A percentile compares a stretch with the other conserved stretches of the same genome.
These are phyloP conservation scores for Xylocampa areola DNA, from an alignment of 2,888 invertebrate species.

Conservation along the genomic window DNA sequence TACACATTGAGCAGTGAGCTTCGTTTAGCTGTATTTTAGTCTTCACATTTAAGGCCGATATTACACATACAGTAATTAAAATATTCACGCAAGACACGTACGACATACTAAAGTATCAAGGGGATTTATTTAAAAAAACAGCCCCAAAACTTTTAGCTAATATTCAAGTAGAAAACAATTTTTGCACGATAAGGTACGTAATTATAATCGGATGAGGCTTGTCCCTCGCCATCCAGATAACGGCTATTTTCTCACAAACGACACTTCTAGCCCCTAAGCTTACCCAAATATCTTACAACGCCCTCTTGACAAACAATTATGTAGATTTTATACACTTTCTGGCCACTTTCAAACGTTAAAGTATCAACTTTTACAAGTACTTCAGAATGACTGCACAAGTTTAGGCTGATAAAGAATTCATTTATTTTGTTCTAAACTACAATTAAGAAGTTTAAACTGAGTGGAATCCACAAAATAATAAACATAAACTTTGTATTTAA, in stretches of 20 bases:
- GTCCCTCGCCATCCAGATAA: slow-evolving; percentile 48
- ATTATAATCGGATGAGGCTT: slow-evolving; percentile 52
- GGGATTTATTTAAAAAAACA: not conserved
- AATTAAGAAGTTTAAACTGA: slow-evolving; percentile 11
- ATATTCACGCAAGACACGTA: not conserved
- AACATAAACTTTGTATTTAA: not conserved
- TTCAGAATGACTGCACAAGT: slow-evolving; percentile 32
- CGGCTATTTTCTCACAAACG: slow-evolving; percentile 40
- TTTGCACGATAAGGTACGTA: slow-evolving; percentile 39
- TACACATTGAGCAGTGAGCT: too few relatives aligned
- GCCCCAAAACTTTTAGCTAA: slow-evolving; percentile 12
- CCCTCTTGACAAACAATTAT: slow-evolving; percentile 61
- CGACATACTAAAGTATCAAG: slow-evolving; percentile 3
- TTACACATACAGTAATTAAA: too few relatives aligned
- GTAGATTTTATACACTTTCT: slow-evolving; percentile 59
- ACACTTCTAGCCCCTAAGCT: slow-evolving; percentile 43
- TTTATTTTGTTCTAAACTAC: slow-evolving; percentile 43
- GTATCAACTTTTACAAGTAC: slow-evolving; percentile 45
- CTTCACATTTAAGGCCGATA: too few relatives aligned
- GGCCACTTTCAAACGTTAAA: slow-evolving; percentile 44
- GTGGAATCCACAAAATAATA: not conserved
- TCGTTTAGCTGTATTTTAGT: too few relatives aligned
- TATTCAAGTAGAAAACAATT: slow-evolving; percentile 39
- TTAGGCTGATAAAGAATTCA: slow-evolving; percentile 49
- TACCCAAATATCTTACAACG: slow-evolving; percentile 54